These are phyloP conservation scores for Varroa destructor DNA, from an alignment of 1,140 invertebrate genomes.

Conservation along the genomic window DNA sequence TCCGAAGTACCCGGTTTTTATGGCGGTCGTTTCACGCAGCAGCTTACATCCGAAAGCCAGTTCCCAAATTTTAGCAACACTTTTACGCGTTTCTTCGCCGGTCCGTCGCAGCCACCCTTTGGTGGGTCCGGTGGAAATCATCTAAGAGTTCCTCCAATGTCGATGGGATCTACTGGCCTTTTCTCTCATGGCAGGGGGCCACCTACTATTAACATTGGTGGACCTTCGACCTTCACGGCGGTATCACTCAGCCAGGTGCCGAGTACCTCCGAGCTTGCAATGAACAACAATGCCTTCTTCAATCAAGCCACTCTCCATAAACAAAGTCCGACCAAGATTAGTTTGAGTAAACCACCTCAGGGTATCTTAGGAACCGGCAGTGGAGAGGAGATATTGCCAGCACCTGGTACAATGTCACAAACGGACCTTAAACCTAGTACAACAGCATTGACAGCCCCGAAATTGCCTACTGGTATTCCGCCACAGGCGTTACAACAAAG, in stretches of 20 bases:
- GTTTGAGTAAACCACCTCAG: neutral
- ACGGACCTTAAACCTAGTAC: slow-evolving; percentile 12
- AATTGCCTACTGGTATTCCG: neutral
- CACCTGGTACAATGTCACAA: slow-evolving; percentile 12
- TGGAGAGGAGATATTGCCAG: slow-evolving; percentile 14
- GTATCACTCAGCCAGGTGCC: slow-evolving; percentile 8
- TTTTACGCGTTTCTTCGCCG: slow-evolving; percentile 11
- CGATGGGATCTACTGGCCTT: neutral
- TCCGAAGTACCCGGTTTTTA: slow-evolving; percentile 12
- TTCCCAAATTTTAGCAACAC: slow-evolving; percentile 4
- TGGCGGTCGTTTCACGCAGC: slow-evolving; percentile 13
- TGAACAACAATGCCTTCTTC: slow-evolving; percentile 12
- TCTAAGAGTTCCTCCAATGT: slow-evolving; percentile 6
- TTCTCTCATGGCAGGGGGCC: neutral
- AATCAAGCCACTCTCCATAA: slow-evolving; percentile 15
- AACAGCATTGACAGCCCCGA: neutral
- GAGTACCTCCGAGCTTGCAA: neutral
- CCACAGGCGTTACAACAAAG: slow-evolving; percentile 10
- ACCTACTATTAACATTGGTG: neutral
- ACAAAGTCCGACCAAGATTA: neutral
- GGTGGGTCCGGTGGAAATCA: neutral
- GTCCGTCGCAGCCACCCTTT: neutral
- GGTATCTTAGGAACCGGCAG: slow-evolving; percentile 7
- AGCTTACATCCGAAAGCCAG: neutral
- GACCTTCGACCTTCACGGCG: slow-evolving; percentile 10